Conservation (phyloP, 2,888 invertebrate species). For the Tenthredo mesomela region DNA sequence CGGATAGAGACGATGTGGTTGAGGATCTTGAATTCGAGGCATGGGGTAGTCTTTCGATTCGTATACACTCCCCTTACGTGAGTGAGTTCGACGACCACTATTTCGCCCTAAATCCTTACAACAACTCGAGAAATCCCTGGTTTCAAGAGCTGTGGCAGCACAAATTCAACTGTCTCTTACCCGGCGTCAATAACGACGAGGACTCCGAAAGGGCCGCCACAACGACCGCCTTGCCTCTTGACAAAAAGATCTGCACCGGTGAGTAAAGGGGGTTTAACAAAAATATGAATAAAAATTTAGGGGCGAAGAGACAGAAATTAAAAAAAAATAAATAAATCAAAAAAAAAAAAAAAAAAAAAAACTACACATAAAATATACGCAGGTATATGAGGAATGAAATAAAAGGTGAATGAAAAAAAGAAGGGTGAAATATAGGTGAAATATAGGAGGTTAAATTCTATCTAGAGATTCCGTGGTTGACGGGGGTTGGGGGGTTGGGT, state of each 20-base stretch:
- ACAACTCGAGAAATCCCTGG: constrained; percentile 86
- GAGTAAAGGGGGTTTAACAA: constrained; percentile 33
- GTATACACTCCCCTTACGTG: constrained; percentile 87
- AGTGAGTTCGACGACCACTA: constrained; percentile 85
- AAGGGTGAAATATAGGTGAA: neutral
- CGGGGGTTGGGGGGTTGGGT: neutral
- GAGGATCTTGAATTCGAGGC: constrained; percentile 83
- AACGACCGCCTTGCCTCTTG: constrained; percentile 55
- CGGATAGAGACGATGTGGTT: constrained; percentile 88
- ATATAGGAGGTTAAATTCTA: neutral
- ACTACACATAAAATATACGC: neutral
- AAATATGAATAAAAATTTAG: neutral
- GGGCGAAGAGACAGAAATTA: too few relatives aligned
- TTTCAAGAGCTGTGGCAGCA: constrained; percentile 90
- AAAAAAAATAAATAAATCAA: too few relatives aligned
- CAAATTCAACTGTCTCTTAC: constrained; percentile 83
- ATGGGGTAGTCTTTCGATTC: constrained; percentile 86
- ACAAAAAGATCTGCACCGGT: constrained; percentile 68
- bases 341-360: too few relatives aligned
- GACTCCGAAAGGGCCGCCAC: constrained; percentile 48
- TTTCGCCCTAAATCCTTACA: constrained; percentile 82
- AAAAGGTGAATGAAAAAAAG: neutral
- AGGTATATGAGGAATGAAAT: neutral
- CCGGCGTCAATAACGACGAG: constrained; percentile 59
- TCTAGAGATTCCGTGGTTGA: neutral